Evolutionary conservation across 1,140 invertebrate species (phyloP), one percentile per base, ranked within the genome.

Genomic region (Habropoda laboriosa): DNA sequence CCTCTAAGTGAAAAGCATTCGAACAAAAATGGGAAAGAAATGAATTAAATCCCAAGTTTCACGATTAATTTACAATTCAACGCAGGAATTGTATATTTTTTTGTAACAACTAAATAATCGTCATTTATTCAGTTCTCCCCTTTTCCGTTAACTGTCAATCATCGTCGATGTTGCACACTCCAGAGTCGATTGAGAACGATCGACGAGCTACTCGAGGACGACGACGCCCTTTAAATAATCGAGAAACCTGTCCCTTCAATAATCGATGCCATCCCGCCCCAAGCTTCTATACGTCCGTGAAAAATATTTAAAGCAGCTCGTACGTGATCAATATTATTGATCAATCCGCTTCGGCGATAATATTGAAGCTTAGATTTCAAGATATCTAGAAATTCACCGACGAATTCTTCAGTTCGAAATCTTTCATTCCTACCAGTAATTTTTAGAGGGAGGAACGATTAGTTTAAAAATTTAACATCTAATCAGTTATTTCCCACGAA

Each of bases 171-270:
- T 53, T 86, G 53, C 70, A 32, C 53, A 57, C 21, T 30, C 53
- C 27, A 47, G 21, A 35, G 0, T 32, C 21, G 64, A 49, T 67
- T 0, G 64, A 35, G 64, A 3, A 64, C 61, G 16, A 42, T 64
- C 38, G 61, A 64, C 16, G 38, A 64, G 61, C 6, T n/a, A 10
- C 61, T 75, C 77, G 72, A 79, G 72, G 64, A 80, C 70, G 74
- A 79, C 67, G 66, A 60, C 60, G 35, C 58, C 51, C 38, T 32
- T 80, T 86, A 72, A 87, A 89, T 89, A 87, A 89, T 89, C 79
- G 60, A 87, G 66, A 64, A 81, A 78, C 71, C 80, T 76, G 40
- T 45, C 71, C 51, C 67, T 45, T 81, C 66, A 81, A 87, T 86
- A 85, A 88, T 88, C 86, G 63, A 87, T 85, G 68, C 35, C 40